Evolutionary conservation across 2,888 invertebrate genomes (phyloP), one percentile per base, ranked within the genome.

Genomic region (Lobophora halterata): DNA sequence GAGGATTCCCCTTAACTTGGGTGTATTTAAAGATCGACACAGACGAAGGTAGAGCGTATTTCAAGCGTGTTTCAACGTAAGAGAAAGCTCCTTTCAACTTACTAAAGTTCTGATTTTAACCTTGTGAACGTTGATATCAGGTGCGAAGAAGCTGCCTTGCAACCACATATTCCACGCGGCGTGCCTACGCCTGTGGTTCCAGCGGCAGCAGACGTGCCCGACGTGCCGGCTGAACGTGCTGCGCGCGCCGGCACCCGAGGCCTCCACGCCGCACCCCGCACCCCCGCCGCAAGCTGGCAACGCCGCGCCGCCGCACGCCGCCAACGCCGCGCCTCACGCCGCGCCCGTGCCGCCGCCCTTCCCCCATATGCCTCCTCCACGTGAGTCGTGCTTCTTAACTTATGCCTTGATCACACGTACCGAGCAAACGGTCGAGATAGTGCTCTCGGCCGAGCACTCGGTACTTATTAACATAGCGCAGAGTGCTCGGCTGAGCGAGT

Each of bases 121-220:
- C n/a, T n/a, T n/a, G n/a, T n/a, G n/a, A n/a, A n/a, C 12, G 24
- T 21, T 21, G 9, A n/a, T 3, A 21, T 35, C 60, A 91, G 92
- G 66, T 30, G 94, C 98, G 20, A 99, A 99, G 83, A 99, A 98
- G 72, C 83, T 99, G 50, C 99, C 99, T 0, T 99, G 99, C 86
- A 97, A 97, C 76, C 99, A 99, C 79, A 99, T 99, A 65, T 99
- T 99, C 89, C 99, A 99, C 83, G 96, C 98, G 25, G 95, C 96
- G 34, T 99, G 99, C 79, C 89, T 99, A 35, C 92, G 99, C 28
- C 97, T 98, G 19, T 99, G 99, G 99, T 99, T 99, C 88, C 99
- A 99, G 86, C 92, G 99, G 4, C 99, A 99, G 76, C 99, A 99
- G 87, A 99, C 99, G 2, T 99, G 99, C 71, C 99, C 99, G 1